Percentiles rank a stretch among this genome's conserved stretches.
These are phyloP conservation scores for Lucilia cuprina DNA, from an alignment of 1,140 invertebrate species.

Conservation along the genomic window DNA sequence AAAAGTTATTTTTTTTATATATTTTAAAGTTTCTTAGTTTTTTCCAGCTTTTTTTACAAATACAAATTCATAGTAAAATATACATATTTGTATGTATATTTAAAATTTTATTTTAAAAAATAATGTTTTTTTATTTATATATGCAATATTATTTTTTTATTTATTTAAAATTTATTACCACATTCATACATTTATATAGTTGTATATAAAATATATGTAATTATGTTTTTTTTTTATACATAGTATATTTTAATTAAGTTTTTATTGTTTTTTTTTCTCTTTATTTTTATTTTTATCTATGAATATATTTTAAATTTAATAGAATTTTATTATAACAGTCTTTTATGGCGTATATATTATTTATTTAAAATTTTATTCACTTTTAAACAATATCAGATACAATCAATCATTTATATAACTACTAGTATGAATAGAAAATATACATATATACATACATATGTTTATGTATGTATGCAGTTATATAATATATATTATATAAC, in stretches of 20 bases:
- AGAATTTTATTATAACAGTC: slow-evolving; percentile 40
- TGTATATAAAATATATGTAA: not conserved
- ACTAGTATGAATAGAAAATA: too few species aligned
- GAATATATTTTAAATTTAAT: slow-evolving; percentile 31
- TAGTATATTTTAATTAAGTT: not conserved
- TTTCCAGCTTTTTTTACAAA: not conserved
- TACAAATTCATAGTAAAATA: not conserved
- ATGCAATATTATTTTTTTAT: too few species aligned
- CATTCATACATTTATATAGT: not conserved
- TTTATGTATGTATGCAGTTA: too few species aligned
- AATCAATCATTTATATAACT: too few species aligned
- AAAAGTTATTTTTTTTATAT: too few species aligned
- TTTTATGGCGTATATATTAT: slow-evolving; percentile 35
- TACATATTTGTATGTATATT: not conserved
- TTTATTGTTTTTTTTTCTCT: not conserved
- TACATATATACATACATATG: too few species aligned
- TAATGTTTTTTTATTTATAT: not conserved
- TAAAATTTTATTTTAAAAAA: slow-evolving; percentile 4
- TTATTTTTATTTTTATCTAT: not conserved
- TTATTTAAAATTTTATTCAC: not conserved
- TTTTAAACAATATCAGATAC: not conserved
- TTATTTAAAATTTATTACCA: not conserved
- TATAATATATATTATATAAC: too few species aligned
- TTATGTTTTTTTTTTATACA: too few species aligned
- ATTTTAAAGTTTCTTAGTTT: too few species aligned